phyloP scores from a whole-genome alignment of 2,888 invertebrate species.

The Acleris emargana region DNA sequence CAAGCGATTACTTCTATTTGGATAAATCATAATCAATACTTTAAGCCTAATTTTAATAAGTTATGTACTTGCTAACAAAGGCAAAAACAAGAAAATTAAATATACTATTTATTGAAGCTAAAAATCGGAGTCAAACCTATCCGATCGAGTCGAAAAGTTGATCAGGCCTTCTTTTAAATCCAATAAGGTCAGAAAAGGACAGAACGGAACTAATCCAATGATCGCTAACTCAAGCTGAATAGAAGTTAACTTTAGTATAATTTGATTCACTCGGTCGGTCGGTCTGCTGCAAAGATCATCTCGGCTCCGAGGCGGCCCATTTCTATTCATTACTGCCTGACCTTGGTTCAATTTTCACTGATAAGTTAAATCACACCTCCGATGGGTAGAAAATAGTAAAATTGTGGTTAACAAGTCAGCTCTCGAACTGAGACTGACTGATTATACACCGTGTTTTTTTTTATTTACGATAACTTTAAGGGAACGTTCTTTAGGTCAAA shows the following conservation, averaged over 20 bases:
- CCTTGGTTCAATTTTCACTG: slow-evolving; percentile 10
- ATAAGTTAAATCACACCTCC: no score
- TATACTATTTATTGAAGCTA: no score
- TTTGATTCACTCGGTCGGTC: slow-evolving; percentile 29
- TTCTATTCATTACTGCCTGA: slow-evolving; percentile 20
- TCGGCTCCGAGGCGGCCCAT: slow-evolving; percentile 1
- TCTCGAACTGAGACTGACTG: no score
- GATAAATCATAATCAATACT: slow-evolving; percentile 6
- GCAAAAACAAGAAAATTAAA: no score
- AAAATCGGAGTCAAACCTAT: no score
- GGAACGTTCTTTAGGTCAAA: no score
- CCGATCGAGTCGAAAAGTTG: not conserved
- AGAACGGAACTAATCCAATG: slow-evolving; percentile 23
- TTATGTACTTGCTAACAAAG: no score
- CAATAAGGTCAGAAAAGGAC: slow-evolving; percentile 15
- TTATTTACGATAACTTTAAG: no score
- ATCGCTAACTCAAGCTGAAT: slow-evolving; percentile 28
- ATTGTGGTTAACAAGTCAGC: no score
- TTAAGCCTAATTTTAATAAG: not conserved
- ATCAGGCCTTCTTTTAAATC: slow-evolving; percentile 15
- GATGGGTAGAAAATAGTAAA: no score
- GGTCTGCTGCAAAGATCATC: not conserved
- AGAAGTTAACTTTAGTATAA: slow-evolving; percentile 34
- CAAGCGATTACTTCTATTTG: slow-evolving; percentile 12
- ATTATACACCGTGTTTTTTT: no score